Percentiles rank a stretch among this genome's conserved stretches.
Evolutionary conservation across 2,797 vertebrate genomes (phyloP).

Genomic region (Sciurus carolinensis): DNA sequence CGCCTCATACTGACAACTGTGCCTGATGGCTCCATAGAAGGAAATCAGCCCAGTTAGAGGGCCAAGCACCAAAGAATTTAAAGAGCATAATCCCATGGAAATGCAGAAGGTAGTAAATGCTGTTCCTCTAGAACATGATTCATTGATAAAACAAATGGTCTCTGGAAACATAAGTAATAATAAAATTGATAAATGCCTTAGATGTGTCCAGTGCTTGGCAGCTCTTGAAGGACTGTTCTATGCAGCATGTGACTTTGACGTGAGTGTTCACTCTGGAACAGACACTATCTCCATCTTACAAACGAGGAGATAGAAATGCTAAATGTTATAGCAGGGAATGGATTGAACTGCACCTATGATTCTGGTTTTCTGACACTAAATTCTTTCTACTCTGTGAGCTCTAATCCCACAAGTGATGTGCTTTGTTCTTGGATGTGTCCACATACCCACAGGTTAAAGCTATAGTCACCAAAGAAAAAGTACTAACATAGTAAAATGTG

Average conservation of each 20-base stretch:
- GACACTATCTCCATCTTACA: not conserved
- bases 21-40: not conserved
- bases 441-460: not conserved
- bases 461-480: not conserved
- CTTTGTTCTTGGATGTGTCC: not conserved
- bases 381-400: not conserved
- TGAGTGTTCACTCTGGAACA: not conserved
- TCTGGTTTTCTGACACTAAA: not conserved
- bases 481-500: not conserved
- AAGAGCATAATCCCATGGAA: not conserved
- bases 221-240: not conserved
- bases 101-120: not conserved
- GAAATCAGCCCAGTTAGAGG: not conserved
- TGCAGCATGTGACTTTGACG: not conserved
- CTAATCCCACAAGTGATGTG: not conserved
- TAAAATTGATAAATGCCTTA: not conserved
- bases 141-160: not conserved
- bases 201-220: not conserved
- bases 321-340: not conserved
- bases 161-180: slow-evolving; percentile 13
- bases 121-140: not conserved
- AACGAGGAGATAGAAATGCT: not conserved
- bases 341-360: not conserved
- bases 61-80: not conserved
- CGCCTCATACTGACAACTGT: not conserved